Percentiles rank a stretch among this genome's conserved stretches.
These are phyloP conservation scores for Lepus timidus DNA, from an alignment of 2,113 vertebrate genomes.

Conservation along the genomic window DNA sequence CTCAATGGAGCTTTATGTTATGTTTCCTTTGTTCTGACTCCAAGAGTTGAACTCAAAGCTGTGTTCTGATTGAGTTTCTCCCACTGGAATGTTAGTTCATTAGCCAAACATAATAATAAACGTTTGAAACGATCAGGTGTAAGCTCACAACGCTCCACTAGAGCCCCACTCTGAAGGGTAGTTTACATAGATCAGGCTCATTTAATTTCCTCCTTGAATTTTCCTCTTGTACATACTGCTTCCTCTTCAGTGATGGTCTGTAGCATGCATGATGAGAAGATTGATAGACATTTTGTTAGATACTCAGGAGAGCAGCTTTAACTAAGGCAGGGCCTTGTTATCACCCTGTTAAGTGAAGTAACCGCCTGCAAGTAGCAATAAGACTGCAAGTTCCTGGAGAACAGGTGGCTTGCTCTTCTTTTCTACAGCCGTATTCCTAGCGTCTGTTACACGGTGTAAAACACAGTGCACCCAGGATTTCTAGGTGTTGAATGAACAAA, in stretches of 20 bases:
- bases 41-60: constrained; percentile 15
- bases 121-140: constrained; percentile 6
- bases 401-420: background rate
- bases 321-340: background rate
- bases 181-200: background rate
- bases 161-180: background rate
- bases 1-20: constrained; percentile 36
- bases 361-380: background rate
- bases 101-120: constrained; percentile 52
- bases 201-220: constrained; percentile 8
- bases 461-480: background rate
- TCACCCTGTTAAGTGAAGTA: background rate
- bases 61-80: constrained; percentile 62
- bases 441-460: background rate
- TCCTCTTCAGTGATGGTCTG: background rate
- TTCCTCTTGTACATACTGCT: background rate
- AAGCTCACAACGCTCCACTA: constrained; percentile 28
- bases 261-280: background rate
- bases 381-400: background rate
- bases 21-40: constrained; percentile 60
- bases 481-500: background rate
- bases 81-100: constrained; percentile 59
- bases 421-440: background rate
- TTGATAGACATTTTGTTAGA: background rate
- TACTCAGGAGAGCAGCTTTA: background rate